Evolutionary conservation across 2,888 invertebrate species (phyloP), one percentile per base, ranked within the genome.

Genomic region (Chrysomela aeneicollis): DNA sequence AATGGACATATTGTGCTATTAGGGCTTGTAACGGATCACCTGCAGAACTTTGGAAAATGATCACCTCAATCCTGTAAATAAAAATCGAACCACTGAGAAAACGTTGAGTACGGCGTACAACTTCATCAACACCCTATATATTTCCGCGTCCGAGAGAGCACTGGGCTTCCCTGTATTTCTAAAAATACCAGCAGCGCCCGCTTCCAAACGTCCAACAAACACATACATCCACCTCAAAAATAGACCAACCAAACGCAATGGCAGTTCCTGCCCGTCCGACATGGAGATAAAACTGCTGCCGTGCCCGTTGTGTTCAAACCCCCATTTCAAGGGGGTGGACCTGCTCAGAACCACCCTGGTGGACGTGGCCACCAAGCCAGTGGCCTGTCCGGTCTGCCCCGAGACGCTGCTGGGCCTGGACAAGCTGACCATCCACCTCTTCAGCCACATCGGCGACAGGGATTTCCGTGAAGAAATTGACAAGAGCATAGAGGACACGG

Each of bases 371-470:
- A 92, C 91, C 53, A 88, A 91, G 67, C 90, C 89, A 68, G 84
- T 93, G 72, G 79, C 86, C 59, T 94, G 94, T 79, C 93, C 93
- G 12, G 88, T 93, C 66, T 94, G 94, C 78, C 87, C 88, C 75
- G 92, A 93, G 76, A 84, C 89, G 72, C 84, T 93, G 18, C 83
- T 87, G 68, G 93, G 93, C 0, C 85, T 94, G 70, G 93, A 93
- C 80, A 93, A 93, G 83, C 84, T 93, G 57, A 93, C 93, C 0
- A 92, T 93, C 76, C 93, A 94, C 82, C 84, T 94, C 70, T 93
- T 93, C 77, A 89, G 89, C 12, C 70, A 68, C 18, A 49, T 66
- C 8, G 53, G 26, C 21, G 30, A 51, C 12, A 42, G 59, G 15
- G 63, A 66, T 37, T 37, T 71, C 12, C 58, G 49, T 37, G 30